A percentile compares a stretch with the other conserved stretches of the same genome.
phyloP scores from a whole-genome alignment of 1,140 invertebrate species.

The Cydia pomonella region DNA sequence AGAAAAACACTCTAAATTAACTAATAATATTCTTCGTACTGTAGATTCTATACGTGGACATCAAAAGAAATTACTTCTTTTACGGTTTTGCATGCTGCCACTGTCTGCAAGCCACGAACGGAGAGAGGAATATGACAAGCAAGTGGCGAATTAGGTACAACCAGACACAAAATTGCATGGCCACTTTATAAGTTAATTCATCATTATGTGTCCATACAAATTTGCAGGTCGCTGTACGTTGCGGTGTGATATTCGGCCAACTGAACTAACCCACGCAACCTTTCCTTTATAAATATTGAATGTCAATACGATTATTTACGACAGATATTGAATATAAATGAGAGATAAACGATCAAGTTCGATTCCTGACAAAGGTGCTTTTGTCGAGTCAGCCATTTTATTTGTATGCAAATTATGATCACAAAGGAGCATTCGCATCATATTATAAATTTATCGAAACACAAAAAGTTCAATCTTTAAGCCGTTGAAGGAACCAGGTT shows the following conservation, averaged over 20 bases:
- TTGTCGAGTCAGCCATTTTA: constrained; percentile 75
- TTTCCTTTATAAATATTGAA: constrained; percentile 77
- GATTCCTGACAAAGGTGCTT: constrained; percentile 70
- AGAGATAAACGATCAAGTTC: constrained; percentile 72
- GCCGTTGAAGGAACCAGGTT: constrained; percentile 1
- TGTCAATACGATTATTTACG: constrained; percentile 73
- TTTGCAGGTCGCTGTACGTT: background rate
- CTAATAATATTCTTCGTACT: too few species aligned
- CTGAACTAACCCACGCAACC: constrained; percentile 66
- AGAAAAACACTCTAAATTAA: too few species aligned
- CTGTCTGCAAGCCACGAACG: too few species aligned
- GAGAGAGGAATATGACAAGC: too few species aligned
- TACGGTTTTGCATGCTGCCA: too few species aligned
- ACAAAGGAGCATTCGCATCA: constrained; percentile 53
- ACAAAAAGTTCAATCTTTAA: constrained; percentile 31
- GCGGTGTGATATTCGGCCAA: constrained; percentile 44
- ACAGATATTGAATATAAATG: constrained; percentile 76
- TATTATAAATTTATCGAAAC: constrained; percentile 47
- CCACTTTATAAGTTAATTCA: too few species aligned
- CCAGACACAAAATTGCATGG: too few species aligned
- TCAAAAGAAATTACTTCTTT: too few species aligned
- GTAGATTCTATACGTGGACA: too few species aligned
- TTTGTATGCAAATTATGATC: constrained; percentile 75
- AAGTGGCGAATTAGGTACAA: too few species aligned
- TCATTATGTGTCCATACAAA: background rate